Base-by-base conservation (phyloP, 1,140 invertebrate genomes). In the Platorchestia sp. region DNA sequence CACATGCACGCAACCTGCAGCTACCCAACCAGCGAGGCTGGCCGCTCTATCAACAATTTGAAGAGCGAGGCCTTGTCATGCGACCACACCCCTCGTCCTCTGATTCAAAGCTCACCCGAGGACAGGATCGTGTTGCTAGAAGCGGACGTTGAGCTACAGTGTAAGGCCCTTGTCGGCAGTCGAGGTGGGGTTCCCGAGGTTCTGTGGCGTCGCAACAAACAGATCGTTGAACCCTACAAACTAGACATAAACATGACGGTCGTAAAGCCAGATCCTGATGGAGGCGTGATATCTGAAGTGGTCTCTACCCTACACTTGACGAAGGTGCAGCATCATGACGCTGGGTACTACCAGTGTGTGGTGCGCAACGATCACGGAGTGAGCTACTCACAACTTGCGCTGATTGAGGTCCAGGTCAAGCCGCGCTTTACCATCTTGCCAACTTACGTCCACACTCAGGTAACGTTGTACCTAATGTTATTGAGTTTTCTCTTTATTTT, bases 301-400 rank as follows among this genome's bases (percentile, higher is more conserved):
- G 96, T 95, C 93, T 98, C 98, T 16, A 97, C 97, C n/a, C 97
- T 99, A 51, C 97, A 98, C 59, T 97, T 99, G 90, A 97, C 97
- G 36, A 98, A 98, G 97, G 98, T 99, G 0, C 98, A 98, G 41
- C 98, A 98, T 97, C 97, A 97, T 36, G 98, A 99, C 97, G 98
- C 98, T 96, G 99, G 99, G 0, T 98, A 98, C 97, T 99, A 99
- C 97, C 99, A 99, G 97, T 99, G 99, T 97, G 98, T 99, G 96
- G 98, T 99, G 3, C 98, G 98, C 0, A 99, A 99, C 97, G 98
- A 98, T 95, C 99, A 98, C 97, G 99, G 99, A 14, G 98, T 98
- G 22, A 98, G 98, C 0, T 99, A 99, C 97, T 99, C 99, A 0
- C 97, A 98, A 75, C 99, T 98, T 97, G 98, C 99, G 3, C 98